phyloP scores from a whole-genome alignment of 1,140 invertebrate genomes.

The Achatina immaculata region DNA sequence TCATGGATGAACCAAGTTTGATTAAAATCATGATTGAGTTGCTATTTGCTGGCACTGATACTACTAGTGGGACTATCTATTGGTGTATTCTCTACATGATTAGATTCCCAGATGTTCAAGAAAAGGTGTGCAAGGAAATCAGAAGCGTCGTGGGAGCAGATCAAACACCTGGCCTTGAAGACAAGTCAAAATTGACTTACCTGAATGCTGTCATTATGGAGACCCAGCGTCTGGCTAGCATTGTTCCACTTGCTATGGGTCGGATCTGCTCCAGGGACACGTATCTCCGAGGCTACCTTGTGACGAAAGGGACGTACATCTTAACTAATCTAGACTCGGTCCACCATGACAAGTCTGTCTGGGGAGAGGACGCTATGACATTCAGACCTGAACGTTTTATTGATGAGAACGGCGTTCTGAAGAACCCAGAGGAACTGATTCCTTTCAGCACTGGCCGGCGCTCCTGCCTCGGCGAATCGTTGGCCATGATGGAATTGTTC shows the following conservation, averaged over 20 bases:
- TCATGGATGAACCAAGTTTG: conserved; percentile 37
- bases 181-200: neutral
- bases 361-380: conserved; percentile 81
- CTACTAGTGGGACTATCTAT: conserved; percentile 42
- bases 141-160: conserved; percentile 83
- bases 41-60: conserved; percentile 71
- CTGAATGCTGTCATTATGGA: too few relatives aligned
- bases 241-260: neutral
- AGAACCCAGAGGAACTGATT: conserved; percentile 21
- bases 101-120: conserved; percentile 80
- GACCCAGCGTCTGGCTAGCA: too few relatives aligned
- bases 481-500: conserved; percentile 48
- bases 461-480: conserved; percentile 42
- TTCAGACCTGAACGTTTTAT: too few relatives aligned
- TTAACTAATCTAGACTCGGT: neutral
- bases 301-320: conserved; percentile 51
- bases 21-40: conserved; percentile 75
- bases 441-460: conserved; percentile 10
- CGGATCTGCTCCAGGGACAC: conserved; percentile 36
- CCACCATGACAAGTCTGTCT: conserved; percentile 57
- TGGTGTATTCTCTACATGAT: conserved; percentile 89
- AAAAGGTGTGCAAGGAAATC: conserved; percentile 86
- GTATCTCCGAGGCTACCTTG: conserved; percentile 56
- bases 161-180: conserved; percentile 76
- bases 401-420: conserved; percentile 43